phyloP scores from a whole-genome alignment of 2,797 vertebrate species.

The Lepus oiostolus region DNA sequence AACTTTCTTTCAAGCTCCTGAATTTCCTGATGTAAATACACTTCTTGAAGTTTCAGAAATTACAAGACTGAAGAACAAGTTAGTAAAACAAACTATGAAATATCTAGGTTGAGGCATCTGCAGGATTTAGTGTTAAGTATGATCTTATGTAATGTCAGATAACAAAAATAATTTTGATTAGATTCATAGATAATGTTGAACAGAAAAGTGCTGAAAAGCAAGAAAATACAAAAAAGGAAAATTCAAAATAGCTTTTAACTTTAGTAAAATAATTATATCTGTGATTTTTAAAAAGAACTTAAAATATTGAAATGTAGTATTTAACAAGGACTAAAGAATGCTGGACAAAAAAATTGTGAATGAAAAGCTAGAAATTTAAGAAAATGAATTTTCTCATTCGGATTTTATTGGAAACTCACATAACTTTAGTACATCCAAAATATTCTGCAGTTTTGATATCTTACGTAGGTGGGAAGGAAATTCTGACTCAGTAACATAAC shows the following conservation, averaged over 20 bases:
- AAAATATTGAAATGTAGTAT: background rate
- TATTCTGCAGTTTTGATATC: slow-evolving; percentile 32
- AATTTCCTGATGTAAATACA: slow-evolving; percentile 19
- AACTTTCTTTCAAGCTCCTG: slow-evolving; percentile 54
- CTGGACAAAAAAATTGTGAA: slow-evolving; percentile 28
- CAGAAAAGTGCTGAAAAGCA: slow-evolving; percentile 51
- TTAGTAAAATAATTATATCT: slow-evolving; percentile 52
- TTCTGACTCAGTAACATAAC: slow-evolving; percentile 11
- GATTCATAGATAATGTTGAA: slow-evolving; percentile 73
- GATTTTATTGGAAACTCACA: slow-evolving; percentile 30
- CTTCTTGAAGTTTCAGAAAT: slow-evolving; percentile 42
- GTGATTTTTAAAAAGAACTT: slow-evolving; percentile 44
- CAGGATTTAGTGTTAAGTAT: slow-evolving; percentile 57
- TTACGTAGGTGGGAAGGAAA: background rate
- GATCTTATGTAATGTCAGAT: slow-evolving; percentile 56
- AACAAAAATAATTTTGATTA: slow-evolving; percentile 76
- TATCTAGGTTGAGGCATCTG: slow-evolving; percentile 31
- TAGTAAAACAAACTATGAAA: background rate
- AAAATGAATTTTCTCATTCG: slow-evolving; percentile 62
- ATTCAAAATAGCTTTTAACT: slow-evolving; percentile 56
- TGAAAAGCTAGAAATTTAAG: slow-evolving; percentile 39
- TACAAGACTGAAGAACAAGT: slow-evolving; percentile 57
- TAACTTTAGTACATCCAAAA: slow-evolving; percentile 11
- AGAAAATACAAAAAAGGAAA: slow-evolving; percentile 39
- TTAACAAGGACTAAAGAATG: slow-evolving; percentile 47